Conservation (phyloP, 2,797 vertebrate species). For the Prunella strophiata region DNA sequence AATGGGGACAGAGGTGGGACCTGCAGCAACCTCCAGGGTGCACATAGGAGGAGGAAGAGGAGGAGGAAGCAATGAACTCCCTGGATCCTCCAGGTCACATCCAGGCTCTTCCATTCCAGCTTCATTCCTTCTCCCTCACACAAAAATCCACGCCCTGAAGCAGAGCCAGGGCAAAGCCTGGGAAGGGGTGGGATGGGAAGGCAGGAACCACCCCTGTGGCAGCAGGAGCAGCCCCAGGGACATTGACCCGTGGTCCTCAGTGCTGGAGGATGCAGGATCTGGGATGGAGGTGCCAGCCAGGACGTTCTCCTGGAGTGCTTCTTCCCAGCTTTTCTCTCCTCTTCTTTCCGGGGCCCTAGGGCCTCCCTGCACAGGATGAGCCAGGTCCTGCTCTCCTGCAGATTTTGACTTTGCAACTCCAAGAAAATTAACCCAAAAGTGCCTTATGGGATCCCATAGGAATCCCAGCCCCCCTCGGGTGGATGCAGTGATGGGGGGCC, state of each 20-base stretch:
- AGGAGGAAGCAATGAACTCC: not conserved
- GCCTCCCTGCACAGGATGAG: accelerated
- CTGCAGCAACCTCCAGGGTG: not conserved
- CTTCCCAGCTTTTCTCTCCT: not conserved
- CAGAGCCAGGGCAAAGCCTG: not conserved
- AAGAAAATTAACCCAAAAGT: not conserved
- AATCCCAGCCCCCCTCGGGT: accelerated
- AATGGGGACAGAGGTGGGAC: not conserved
- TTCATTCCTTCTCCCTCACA: not conserved
- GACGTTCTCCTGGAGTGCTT: not conserved
- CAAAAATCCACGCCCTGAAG: accelerated
- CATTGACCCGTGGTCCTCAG: not conserved
- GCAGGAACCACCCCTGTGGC: not conserved
- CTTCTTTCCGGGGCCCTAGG: not conserved
- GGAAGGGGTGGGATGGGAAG: not conserved
- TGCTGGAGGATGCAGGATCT: accelerated
- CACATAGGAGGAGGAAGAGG: not conserved
- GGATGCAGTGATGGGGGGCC: accelerated
- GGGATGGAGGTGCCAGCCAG: not conserved
- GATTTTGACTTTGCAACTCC: not conserved
- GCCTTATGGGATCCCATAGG: accelerated
- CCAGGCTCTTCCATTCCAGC: not conserved
- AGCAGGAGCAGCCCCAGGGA: not conserved
- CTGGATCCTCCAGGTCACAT: not conserved
- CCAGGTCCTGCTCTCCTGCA: not conserved